phyloP scores from a whole-genome alignment of 2,888 invertebrate genomes.

The Nomada hirtipes region DNA sequence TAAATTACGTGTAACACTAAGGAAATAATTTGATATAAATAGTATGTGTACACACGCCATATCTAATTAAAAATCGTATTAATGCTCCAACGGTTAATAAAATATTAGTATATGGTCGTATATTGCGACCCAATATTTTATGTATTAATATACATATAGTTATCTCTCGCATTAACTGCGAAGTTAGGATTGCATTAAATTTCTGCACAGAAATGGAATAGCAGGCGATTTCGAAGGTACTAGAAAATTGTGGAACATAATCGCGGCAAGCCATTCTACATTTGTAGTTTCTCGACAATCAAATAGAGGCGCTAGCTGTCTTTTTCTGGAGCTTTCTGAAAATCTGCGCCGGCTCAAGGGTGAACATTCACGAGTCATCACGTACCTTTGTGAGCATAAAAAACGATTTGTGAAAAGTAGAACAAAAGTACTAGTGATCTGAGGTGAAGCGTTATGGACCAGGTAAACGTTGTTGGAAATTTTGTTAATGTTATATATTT shows the following conservation, averaged over 20 bases:
- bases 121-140: not conserved
- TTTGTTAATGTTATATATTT: not conserved
- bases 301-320: slow-evolving; percentile 63
- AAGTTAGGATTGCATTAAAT: not conserved
- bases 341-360: slow-evolving; percentile 65
- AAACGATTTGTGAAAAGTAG: slow-evolving; percentile 41
- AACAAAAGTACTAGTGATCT: slow-evolving; percentile 18
- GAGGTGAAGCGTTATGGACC: slow-evolving; percentile 65
- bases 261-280: slow-evolving; percentile 21
- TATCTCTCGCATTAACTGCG: not conserved
- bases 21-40: not conserved
- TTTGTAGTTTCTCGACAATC: slow-evolving; percentile 44
- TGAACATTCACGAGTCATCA: slow-evolving; percentile 63
- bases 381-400: slow-evolving; percentile 39
- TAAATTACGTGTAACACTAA: slow-evolving; percentile 3
- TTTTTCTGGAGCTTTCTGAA: slow-evolving; percentile 76
- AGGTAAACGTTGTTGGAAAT: slow-evolving; percentile 56
- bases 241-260: slow-evolving; percentile 48
- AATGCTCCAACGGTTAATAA: slow-evolving; percentile 16
- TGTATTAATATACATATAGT: not conserved
- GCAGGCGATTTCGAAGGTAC: slow-evolving; percentile 48
- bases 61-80: not conserved
- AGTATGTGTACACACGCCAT: not conserved
- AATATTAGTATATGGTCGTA: not conserved
- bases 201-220: not conserved